Conservation (phyloP, 2,113 vertebrate species). For the Gopherus evgoodei region DNA sequence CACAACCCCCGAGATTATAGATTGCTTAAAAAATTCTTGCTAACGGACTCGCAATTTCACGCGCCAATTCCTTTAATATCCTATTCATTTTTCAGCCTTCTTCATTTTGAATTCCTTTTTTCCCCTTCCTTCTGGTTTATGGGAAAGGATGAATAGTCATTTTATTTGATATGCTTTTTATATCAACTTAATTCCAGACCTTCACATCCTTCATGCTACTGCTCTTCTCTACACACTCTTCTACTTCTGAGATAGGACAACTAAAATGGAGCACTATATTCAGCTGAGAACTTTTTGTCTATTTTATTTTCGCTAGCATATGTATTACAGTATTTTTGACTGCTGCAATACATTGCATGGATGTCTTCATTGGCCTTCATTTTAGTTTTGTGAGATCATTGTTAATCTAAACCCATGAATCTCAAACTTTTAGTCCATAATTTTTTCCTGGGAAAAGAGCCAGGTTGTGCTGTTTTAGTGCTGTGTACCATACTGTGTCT, state of each 20-base stretch:
- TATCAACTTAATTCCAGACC: not conserved
- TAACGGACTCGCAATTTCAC: too few relatives aligned
- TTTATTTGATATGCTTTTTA: not conserved
- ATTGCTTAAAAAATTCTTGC: too few relatives aligned
- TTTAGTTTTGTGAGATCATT: not conserved
- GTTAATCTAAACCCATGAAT: accelerated
- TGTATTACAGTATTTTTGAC: not conserved
- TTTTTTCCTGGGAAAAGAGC: not conserved
- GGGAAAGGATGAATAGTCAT: not conserved
- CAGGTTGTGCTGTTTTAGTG: not conserved
- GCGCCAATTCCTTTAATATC: too few relatives aligned
- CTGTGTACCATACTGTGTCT: not conserved
- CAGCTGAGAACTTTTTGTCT: not conserved
- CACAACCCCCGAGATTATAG: too few relatives aligned
- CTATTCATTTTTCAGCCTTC: not conserved
- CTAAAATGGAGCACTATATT: not conserved
- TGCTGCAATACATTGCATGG: not conserved
- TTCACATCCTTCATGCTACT: not conserved
- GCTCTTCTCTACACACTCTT: not conserved
- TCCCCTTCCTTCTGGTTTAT: accelerated
- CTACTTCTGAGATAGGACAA: not conserved
- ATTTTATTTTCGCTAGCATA: not conserved
- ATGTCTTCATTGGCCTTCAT: not conserved
- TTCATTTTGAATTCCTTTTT: not conserved
- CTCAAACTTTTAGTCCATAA: not conserved